Evolutionary conservation across 2,797 vertebrate species (phyloP), one percentile per base, ranked within the genome.

Genomic region (Hippopotamyrus pictus): DNA sequence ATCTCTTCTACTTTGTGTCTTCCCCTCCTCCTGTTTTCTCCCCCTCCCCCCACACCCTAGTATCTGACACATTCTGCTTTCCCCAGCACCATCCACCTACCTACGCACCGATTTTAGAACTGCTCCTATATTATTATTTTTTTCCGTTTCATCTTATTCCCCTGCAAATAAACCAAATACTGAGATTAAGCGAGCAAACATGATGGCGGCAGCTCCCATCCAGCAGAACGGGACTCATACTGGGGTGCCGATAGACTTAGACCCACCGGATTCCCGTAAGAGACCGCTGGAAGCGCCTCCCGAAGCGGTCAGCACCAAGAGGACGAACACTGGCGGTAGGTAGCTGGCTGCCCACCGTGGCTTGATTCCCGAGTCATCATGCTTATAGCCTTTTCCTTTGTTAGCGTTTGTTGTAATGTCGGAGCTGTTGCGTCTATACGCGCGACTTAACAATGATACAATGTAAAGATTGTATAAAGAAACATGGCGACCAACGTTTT

Each of bases 141-240:
- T 88, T 46, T 65, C 50, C 29, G 37, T 73, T 29, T 53, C 5
- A 53, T 59, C 41, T 19, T 87, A 33, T 57, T 37, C 53, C 33
- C 86, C 51, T 22, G 3, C 19, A 59, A 90, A 88, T 29, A 90
- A 51, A 22, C 69, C 86, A 88, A 84, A 88, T 90, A 41, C 62
- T 85, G 54, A 62, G 41, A 83, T 88, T 83, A 87, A 87, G 82
- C 92, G 91, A 91, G 94, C 95, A 94, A 96, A 94, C 95, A 96
- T 96, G 96, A 96, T 96, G 96, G 96, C 96, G 94, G 95, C 95
- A 95, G 94, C 94, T 94, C 95, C 96, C 92, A 96, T 96, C 94
- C 96, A 96, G 93, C 96, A 96, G 94, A 96, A 96, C 94, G 95
- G 95, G 95, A 96, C 95, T 93, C 95, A 96, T 92, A 95, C 94